A percentile compares a stretch with the other conserved stretches of the same genome.
phyloP scores from a whole-genome alignment of 2,888 invertebrate genomes.

The Lithophane ornitopus region DNA sequence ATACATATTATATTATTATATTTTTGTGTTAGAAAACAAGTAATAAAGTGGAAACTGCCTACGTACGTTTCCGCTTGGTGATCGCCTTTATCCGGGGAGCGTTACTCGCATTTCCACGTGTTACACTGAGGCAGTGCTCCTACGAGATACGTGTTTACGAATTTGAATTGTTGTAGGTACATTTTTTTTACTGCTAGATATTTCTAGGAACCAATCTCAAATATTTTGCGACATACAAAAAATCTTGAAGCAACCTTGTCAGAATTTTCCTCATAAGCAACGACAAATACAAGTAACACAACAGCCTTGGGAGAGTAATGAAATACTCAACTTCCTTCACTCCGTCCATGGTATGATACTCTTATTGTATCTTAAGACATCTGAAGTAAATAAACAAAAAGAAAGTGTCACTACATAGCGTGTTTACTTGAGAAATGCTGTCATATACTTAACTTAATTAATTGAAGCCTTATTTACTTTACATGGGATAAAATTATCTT shows the following conservation, averaged over 20 bases:
- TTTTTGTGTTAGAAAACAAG: slow-evolving; percentile 33
- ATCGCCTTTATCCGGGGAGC: slow-evolving; percentile 6
- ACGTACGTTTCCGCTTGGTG: slow-evolving; percentile 19
- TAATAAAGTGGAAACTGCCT: slow-evolving; percentile 31
- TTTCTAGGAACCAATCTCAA: background rate
- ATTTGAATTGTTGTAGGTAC: slow-evolving; percentile 1
- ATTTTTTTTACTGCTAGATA: slow-evolving; percentile 13
- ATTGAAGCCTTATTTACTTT: slow-evolving; percentile 5
- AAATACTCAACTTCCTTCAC: background rate
- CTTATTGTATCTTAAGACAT: background rate
- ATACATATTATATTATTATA: slow-evolving; percentile 50
- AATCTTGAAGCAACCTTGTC: background rate
- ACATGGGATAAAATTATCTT: slow-evolving; percentile 14
- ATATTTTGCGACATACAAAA: background rate
- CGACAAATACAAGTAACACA: background rate
- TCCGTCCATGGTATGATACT: background rate
- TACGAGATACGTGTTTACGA: slow-evolving; percentile 28
- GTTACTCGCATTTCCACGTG: slow-evolving; percentile 15
- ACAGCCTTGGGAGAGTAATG: background rate
- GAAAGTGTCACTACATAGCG: background rate
- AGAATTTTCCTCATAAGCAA: background rate
- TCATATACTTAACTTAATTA: too few relatives aligned
- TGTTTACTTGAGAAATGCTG: background rate
- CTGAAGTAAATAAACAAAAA: background rate
- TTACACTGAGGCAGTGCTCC: background rate